A percentile compares a stretch with the other conserved stretches of the same genome.
Evolutionary conservation across 2,888 invertebrate genomes (phyloP).

Genomic region (Tenthredo distinguenda): DNA sequence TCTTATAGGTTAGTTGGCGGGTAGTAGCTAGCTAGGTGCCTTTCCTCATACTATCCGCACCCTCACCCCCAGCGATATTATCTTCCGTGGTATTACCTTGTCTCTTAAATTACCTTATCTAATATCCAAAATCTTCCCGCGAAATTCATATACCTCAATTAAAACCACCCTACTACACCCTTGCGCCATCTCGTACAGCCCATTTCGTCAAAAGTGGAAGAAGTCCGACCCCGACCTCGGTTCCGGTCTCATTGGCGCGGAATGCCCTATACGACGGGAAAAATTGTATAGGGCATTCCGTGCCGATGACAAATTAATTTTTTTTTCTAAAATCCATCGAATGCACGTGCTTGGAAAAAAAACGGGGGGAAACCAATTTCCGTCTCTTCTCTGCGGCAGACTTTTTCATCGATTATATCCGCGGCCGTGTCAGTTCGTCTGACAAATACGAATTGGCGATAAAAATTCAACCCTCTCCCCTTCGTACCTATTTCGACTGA

Average conservation of each 20-base stretch:
- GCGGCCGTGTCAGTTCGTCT: neutral
- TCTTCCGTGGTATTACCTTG: constrained; percentile 38
- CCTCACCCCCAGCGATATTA: constrained; percentile 9
- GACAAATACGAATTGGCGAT: constrained; percentile 37
- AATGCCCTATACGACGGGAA: neutral
- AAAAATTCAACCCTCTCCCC: constrained; percentile 9
- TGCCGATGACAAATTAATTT: neutral
- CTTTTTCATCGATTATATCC: constrained; percentile 6
- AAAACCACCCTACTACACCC: neutral
- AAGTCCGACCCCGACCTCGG: neutral
- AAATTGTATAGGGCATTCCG: neutral
- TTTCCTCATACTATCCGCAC: neutral
- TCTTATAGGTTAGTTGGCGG: constrained; percentile 16
- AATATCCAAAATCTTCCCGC: constrained; percentile 41
- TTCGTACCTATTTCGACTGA: neutral
- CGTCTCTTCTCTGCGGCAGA: neutral
- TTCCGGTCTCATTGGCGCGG: neutral
- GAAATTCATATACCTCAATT: constrained; percentile 12
- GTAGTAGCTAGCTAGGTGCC: neutral
- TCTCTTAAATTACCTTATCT: constrained; percentile 47
- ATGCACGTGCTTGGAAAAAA: neutral
- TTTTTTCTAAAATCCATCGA: neutral
- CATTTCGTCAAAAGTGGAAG: neutral
- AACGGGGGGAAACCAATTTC: neutral
- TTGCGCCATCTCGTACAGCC: neutral